Conservation (phyloP, 2,797 vertebrate species). For the Acrossocheilus fasciatus region DNA sequence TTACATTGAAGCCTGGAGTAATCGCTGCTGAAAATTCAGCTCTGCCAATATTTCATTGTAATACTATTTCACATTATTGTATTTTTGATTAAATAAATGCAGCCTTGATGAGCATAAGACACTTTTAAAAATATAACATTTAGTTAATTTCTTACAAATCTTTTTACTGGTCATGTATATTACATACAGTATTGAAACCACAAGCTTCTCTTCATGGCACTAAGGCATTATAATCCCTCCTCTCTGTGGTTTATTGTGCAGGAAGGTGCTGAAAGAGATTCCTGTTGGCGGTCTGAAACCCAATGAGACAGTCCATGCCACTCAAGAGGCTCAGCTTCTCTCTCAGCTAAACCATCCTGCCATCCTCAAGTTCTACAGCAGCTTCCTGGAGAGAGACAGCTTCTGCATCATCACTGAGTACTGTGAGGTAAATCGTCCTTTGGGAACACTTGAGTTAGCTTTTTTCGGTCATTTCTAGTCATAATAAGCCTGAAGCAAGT, state of each 20-base stretch:
- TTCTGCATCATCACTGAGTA: slow-evolving; percentile 90
- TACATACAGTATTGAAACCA: background rate
- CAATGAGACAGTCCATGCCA: slow-evolving; percentile 85
- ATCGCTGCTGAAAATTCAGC: background rate
- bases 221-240: background rate
- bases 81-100: background rate
- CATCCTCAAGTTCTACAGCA: slow-evolving; percentile 86
- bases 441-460: background rate
- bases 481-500: background rate
- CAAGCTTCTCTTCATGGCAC: background rate
- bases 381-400: slow-evolving; percentile 83
- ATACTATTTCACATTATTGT: background rate
- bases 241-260: slow-evolving; percentile 59
- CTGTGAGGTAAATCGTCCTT: slow-evolving; percentile 82
- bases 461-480: background rate
- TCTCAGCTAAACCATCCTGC: slow-evolving; percentile 85
- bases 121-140: background rate
- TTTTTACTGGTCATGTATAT: background rate
- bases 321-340: slow-evolving; percentile 84
- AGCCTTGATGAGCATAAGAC: background rate
- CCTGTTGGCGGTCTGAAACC: slow-evolving; percentile 81
- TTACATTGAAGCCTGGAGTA: background rate
- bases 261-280: slow-evolving; percentile 87
- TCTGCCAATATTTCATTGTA: background rate
- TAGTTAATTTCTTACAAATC: too few species aligned